Evolutionary conservation across 2,888 invertebrate species (phyloP), one percentile per base, ranked within the genome.

Genomic region (Mythimna impura): DNA sequence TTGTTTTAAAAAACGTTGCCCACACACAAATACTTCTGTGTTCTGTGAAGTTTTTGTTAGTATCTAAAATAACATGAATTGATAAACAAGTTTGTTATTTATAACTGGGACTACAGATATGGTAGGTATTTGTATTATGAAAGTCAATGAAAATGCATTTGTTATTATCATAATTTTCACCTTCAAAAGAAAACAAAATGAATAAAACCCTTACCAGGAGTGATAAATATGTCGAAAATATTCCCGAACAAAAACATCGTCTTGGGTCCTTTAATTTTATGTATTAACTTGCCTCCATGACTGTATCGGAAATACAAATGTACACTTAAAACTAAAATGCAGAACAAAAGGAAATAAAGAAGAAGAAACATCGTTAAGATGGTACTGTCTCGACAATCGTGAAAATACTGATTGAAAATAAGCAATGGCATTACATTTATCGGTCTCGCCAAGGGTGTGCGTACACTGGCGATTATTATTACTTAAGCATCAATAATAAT

Each of bases 281-380:
- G n/a, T 58, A 86, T 67, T 17, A 86, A 68, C 30, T 76, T 66
- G 22, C 73, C 70, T 0, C 54, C 71, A 34, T 69, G 14, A 8
- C 30, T 76, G 61, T 81, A 84, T 43, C 84, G 81, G 10, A 78
- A 77, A 67, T 76, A 83, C 10, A 81, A 20, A 83, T 81, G 75
- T 9, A 52, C n/a, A 12, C 69, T 2, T 52, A 75, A 20, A 12
- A 81, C 17, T 36, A 83, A 10, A 57, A 62, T 14, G 14, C 22
- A 50, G 3, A 78, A 30, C 8, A 66, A 55, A 43, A 73, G 36
- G 5, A 81, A 34, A 9, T 52, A 36, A 14, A 72, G 0, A 5
- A 63, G 20, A 7, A 74, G 17, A 14, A 81, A 55, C 82, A 82
- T 81, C 12, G 20, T 71, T 20, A 14, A 47, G 8, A 14, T 65